Percentiles rank a stretch among this genome's conserved stretches.
Evolutionary conservation across 2,113 vertebrate genomes (phyloP).

Genomic region (Epinephelus lanceolatus): DNA sequence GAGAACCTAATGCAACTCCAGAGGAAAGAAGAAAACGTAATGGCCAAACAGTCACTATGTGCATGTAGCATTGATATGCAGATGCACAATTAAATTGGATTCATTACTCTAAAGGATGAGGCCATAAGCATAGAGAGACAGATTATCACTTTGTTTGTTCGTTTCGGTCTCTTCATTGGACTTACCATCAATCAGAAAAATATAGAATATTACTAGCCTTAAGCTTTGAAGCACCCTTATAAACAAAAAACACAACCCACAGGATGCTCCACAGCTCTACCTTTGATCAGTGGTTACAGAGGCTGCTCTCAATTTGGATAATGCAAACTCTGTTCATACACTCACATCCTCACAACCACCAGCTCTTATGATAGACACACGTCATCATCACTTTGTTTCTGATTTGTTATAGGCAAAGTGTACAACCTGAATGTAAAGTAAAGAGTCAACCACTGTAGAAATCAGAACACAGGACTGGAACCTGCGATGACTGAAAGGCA

Average conservation of each 20-base stretch:
- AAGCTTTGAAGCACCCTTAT: background rate
- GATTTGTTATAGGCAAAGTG: background rate
- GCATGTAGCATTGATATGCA: background rate
- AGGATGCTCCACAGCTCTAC: background rate
- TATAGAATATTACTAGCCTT: background rate
- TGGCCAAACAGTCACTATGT: background rate
- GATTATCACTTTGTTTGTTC: background rate
- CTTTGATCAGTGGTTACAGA: background rate
- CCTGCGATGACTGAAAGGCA: background rate
- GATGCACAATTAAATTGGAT: background rate
- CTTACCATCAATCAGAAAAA: background rate
- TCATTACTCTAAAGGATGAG: background rate
- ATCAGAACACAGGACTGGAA: background rate
- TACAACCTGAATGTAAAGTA: background rate
- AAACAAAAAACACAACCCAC: background rate
- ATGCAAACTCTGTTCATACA: conserved; percentile 43
- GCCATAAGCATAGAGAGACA: background rate
- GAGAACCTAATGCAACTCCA: background rate
- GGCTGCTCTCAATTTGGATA: conserved; percentile 28
- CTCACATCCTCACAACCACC: background rate
- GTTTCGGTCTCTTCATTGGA: background rate
- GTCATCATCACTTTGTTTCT: background rate
- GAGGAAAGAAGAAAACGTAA: background rate
- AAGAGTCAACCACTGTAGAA: background rate
- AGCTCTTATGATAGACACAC: conserved; percentile 6